Conservation (phyloP, 64 coral and sea anemone species). For the Acropora tenuis region DNA sequence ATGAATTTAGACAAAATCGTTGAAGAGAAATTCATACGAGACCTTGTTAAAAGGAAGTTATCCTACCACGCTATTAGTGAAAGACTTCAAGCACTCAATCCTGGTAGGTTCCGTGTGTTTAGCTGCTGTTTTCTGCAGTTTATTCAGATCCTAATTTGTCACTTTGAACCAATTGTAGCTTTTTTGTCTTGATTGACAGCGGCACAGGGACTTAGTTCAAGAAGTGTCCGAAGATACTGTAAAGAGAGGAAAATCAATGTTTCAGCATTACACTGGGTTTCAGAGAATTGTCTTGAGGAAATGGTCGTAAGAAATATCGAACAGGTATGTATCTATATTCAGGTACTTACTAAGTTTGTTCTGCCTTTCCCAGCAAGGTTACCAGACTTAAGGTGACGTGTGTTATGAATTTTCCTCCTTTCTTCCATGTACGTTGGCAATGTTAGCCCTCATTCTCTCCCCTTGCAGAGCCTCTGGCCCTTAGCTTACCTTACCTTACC, state of each 20-base stretch:
- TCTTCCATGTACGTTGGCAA: no score
- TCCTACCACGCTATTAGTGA: neutral
- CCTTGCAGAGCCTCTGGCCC: no score
- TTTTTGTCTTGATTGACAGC: conserved; percentile 4
- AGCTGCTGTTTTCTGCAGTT: neutral
- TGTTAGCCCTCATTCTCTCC: no score
- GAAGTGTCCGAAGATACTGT: conserved; percentile 31
- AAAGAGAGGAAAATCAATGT: conserved; percentile 33
- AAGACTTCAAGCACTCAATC: neutral
- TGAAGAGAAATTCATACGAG: neutral
- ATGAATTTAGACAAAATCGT: no score
- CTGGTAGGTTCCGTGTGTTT: neutral
- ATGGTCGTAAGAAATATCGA: neutral
- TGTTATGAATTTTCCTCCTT: no score
- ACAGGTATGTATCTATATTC: neutral
- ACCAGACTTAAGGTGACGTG: no score
- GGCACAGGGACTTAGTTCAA: conserved; percentile 6
- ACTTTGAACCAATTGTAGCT: neutral
- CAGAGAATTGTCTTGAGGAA: conserved; percentile 26
- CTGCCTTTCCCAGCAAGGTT: no score
- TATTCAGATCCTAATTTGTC: neutral
- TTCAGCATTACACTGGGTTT: conserved; percentile 8
- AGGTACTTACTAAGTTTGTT: no score
- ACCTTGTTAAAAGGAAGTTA: neutral
- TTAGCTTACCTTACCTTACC: no score